Conservation (phyloP, 2,113 vertebrate genomes). For the Haplotaxodon microlepis region DNA sequence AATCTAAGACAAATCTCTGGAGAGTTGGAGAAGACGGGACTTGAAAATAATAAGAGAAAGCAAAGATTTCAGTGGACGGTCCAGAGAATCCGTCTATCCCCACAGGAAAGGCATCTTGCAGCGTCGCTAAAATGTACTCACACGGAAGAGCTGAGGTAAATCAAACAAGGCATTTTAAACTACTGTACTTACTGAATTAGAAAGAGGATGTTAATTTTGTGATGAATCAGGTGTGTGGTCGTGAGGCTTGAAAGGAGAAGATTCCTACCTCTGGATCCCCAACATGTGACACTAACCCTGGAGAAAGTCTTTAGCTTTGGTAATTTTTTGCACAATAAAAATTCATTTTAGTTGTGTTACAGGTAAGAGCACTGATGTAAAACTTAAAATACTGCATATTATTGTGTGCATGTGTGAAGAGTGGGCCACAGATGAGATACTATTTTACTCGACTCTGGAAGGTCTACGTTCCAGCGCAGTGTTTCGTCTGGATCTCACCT, state of each 20-base stretch:
- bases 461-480: constrained; percentile 80
- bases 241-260: constrained; percentile 63
- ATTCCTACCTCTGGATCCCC: constrained; percentile 16
- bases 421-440: constrained; percentile 83
- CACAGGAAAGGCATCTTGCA: constrained; percentile 79
- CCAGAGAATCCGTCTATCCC: constrained; percentile 86
- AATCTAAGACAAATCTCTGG: constrained; percentile 11
- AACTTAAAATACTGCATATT: neutral
- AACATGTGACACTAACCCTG: constrained; percentile 65
- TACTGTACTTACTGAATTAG: neutral
- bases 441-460: constrained; percentile 85
- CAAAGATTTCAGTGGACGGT: constrained; percentile 50
- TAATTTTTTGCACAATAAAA: constrained; percentile 49
- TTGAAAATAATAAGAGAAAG: neutral
- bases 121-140: constrained; percentile 71
- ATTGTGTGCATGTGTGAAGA: constrained; percentile 65
- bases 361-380: neutral
- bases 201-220: neutral
- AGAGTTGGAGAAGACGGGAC: neutral
- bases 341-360: neutral
- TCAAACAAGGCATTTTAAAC: neutral
- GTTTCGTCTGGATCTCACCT: constrained; percentile 76
- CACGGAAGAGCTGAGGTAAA: constrained; percentile 72
- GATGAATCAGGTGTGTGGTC: constrained; percentile 58
- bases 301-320: constrained; percentile 86